These are phyloP conservation scores for Danaus chrysippus DNA, from an alignment of 2,888 invertebrate genomes.

Conservation along the genomic window DNA sequence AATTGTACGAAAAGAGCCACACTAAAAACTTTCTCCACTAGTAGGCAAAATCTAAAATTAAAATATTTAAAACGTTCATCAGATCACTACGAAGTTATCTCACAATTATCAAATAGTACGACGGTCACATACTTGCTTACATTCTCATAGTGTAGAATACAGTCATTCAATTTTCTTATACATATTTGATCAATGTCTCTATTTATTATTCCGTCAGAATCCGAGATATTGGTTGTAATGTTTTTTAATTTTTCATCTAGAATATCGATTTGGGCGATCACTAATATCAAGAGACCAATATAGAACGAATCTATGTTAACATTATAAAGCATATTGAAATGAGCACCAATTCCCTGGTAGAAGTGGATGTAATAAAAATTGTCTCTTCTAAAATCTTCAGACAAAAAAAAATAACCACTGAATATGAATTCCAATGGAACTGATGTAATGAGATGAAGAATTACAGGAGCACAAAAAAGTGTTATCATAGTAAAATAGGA, in stretches of 20 bases:
- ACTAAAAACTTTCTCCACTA: conserved; percentile 50
- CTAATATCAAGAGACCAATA: conserved; percentile 49
- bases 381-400: conserved; percentile 38
- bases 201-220: neutral
- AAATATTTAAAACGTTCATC: neutral
- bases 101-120: neutral
- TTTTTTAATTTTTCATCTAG: conserved; percentile 46
- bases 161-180: conserved; percentile 41
- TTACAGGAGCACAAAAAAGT: conserved; percentile 41
- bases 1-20: conserved; percentile 53
- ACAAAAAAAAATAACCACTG: conserved; percentile 50
- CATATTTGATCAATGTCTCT: conserved; percentile 17
- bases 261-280: conserved; percentile 55
- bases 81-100: neutral
- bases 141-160: conserved; percentile 47
- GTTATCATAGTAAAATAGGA: conserved; percentile 40
- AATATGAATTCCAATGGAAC: conserved; percentile 42
- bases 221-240: conserved; percentile 33
- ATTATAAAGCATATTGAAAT: conserved; percentile 48
- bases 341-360: conserved; percentile 50
- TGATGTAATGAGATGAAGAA: conserved; percentile 41
- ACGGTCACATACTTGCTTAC: conserved; percentile 45
- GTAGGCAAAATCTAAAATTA: conserved; percentile 51
- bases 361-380: conserved; percentile 49
- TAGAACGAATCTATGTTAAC: conserved; percentile 54